phyloP scores from a whole-genome alignment of 1,140 invertebrate genomes.

The Hesperophylax magnus region DNA sequence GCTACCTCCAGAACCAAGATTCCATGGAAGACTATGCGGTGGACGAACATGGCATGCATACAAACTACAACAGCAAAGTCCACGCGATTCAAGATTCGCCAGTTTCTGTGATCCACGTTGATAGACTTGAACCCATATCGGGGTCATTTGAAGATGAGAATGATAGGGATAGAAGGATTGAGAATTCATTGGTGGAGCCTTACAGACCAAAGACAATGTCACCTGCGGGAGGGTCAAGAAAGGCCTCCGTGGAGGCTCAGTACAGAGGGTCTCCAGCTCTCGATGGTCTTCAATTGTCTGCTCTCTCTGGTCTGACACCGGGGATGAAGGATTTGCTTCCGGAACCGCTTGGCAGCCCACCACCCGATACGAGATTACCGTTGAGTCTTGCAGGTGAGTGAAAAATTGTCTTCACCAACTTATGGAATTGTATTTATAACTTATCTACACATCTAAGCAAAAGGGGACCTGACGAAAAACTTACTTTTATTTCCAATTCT shows the following conservation, averaged over 20 bases:
- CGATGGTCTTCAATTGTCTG: not conserved
- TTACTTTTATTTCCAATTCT: no score
- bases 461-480: no score
- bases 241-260: constrained; percentile 38
- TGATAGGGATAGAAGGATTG: constrained; percentile 59
- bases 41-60: constrained; percentile 36
- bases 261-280: constrained; percentile 45
- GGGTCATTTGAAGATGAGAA: constrained; percentile 59
- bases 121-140: constrained; percentile 59
- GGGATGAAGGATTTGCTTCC: constrained; percentile 40
- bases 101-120: constrained; percentile 65
- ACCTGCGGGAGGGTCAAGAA: constrained; percentile 47
- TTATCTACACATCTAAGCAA: no score
- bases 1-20: constrained; percentile 67
- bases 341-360: constrained; percentile 49
- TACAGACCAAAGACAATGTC: constrained; percentile 59
- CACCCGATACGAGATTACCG: constrained; percentile 52
- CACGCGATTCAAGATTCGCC: constrained; percentile 62
- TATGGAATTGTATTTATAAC: no score
- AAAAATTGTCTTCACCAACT: not conserved
- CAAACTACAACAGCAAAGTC: constrained; percentile 59
- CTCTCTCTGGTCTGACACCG: not conserved
- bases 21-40: constrained; percentile 61
- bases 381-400: constrained; percentile 46
- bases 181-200: constrained; percentile 61